Evolutionary conservation across 2,888 invertebrate species (phyloP).

Genomic region (Drosophila yooni): DNA sequence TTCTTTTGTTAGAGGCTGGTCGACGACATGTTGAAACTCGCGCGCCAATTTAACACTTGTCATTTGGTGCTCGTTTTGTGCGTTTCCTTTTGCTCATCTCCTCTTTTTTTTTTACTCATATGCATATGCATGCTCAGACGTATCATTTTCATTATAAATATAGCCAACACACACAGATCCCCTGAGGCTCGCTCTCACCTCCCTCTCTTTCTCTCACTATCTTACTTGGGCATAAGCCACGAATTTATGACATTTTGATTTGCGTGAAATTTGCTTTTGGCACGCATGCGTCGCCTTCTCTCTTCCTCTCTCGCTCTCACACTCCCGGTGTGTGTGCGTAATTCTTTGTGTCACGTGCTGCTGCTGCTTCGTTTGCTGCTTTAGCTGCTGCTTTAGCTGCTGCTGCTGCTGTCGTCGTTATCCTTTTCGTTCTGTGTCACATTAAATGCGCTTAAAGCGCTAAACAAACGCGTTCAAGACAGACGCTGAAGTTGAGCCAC

Average conservation of each 20-base stretch:
- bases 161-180: conserved; percentile 44
- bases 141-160: conserved; percentile 80
- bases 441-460: conserved; percentile 80
- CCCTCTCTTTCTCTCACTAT: background rate
- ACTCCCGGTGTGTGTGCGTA: conserved; percentile 27
- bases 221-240: conserved; percentile 69
- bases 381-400: conserved; percentile 23
- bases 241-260: conserved; percentile 84
- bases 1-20: conserved; percentile 58
- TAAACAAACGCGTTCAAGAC: conserved; percentile 72
- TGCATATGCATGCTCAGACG: conserved; percentile 42
- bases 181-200: conserved; percentile 29
- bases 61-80: conserved; percentile 59
- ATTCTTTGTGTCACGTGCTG: conserved; percentile 75
- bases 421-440: conserved; percentile 80
- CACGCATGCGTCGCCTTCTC: conserved; percentile 76
- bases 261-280: conserved; percentile 84
- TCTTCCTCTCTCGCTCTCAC: background rate
- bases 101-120: conserved; percentile 10
- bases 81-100: conserved; percentile 26
- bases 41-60: conserved; percentile 82
- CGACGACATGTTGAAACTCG: conserved; percentile 77
- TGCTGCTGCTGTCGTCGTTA: conserved; percentile 69
- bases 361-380: conserved; percentile 33
- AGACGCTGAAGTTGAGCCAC: conserved; percentile 29